Conservation (phyloP, 2,113 vertebrate genomes). For the Desmodus rotundus region DNA sequence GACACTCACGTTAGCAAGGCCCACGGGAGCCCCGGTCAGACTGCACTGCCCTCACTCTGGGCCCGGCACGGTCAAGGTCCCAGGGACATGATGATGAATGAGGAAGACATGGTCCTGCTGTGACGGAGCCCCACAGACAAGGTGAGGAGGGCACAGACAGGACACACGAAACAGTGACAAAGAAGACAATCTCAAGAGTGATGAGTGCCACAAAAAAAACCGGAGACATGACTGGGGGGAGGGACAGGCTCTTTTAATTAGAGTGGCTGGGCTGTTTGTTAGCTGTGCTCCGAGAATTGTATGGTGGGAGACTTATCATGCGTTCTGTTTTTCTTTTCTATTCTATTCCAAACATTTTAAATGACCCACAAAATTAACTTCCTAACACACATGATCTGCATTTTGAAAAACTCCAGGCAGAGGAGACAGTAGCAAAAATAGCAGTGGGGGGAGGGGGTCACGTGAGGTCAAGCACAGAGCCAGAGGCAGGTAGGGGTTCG, state of each 20-base stretch:
- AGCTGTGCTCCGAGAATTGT: neutral
- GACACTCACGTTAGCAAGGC: neutral
- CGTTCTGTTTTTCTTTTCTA: neutral
- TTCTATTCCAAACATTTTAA: neutral
- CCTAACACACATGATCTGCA: neutral
- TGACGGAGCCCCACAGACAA: neutral
- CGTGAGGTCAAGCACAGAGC: neutral
- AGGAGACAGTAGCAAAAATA: neutral
- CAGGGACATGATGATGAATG: neutral
- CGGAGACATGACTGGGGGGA: accelerated
- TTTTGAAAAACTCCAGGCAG: neutral
- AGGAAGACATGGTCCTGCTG: neutral
- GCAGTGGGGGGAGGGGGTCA: neutral
- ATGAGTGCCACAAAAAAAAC: neutral
- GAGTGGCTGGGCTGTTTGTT: neutral
- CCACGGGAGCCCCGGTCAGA: neutral
- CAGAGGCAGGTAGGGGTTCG: neutral
- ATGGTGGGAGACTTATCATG: neutral
- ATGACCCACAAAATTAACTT: neutral
- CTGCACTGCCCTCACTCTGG: neutral
- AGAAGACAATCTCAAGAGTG: neutral
- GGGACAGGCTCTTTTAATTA: neutral
- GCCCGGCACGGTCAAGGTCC: neutral
- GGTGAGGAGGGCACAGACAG: neutral
- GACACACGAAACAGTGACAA: neutral